phyloP scores from a whole-genome alignment of 1,140 invertebrate species.

The Microvelia longipes region DNA sequence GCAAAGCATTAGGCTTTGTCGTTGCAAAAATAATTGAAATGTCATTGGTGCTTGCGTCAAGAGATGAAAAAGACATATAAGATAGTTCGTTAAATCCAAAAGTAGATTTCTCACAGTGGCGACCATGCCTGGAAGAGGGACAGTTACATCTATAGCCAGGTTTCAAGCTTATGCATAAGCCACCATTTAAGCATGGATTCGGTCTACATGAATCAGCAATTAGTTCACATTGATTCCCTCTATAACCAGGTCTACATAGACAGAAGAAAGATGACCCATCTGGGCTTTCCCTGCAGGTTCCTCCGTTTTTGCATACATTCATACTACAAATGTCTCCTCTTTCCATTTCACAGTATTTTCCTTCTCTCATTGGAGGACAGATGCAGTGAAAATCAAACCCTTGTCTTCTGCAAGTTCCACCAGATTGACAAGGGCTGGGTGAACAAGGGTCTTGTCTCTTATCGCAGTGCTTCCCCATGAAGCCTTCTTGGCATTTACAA shows the following conservation, averaged over 20 bases:
- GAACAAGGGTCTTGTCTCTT: constrained; percentile 73
- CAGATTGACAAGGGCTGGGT: constrained; percentile 72
- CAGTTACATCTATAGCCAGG: constrained; percentile 79
- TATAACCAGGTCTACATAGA: constrained; percentile 70
- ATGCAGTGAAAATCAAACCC: constrained; percentile 67
- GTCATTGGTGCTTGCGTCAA: constrained; percentile 76
- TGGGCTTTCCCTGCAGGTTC: constrained; percentile 70
- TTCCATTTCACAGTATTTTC: constrained; percentile 67
- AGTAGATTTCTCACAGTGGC: constrained; percentile 75
- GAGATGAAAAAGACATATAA: constrained; percentile 68
- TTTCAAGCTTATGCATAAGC: constrained; percentile 63
- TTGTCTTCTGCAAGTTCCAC: constrained; percentile 63
- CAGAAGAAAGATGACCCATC: constrained; percentile 79
- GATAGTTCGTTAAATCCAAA: constrained; percentile 78
- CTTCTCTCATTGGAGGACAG: constrained; percentile 59
- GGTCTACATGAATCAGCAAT: constrained; percentile 73
- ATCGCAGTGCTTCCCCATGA: constrained; percentile 62
- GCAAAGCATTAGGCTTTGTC: constrained; percentile 63
- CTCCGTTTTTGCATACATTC: constrained; percentile 76
- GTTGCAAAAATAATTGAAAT: constrained; percentile 84
- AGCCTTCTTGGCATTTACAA: constrained; percentile 64
- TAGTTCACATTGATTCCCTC: constrained; percentile 73
- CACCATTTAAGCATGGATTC: constrained; percentile 75
- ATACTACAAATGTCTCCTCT: constrained; percentile 64
- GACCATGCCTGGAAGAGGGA: constrained; percentile 68